Base-by-base conservation (phyloP, 2,113 vertebrate species). In the Chloebia gouldiae region DNA sequence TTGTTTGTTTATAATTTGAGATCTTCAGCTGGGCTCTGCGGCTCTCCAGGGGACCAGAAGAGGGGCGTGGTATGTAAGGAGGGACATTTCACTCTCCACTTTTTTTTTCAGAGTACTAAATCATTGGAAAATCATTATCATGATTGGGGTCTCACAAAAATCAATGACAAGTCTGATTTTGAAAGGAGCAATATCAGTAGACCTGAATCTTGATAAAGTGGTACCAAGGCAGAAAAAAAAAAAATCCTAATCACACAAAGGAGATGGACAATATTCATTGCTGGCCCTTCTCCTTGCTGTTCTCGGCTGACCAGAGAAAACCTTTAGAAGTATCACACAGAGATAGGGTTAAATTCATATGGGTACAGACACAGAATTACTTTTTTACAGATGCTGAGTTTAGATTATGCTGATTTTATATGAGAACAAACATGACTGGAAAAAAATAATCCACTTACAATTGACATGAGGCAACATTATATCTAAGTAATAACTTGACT, bases 1-100 rank as follows among this genome's bases (percentile, higher is more conserved):
- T 60, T 24, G 15, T 47, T 91, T 68, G 33, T 42, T 81, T 69
- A 21, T 1, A 1, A 22, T 83, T 59, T 11, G 40, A 78, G 77
- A 33, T 50, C 20, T 81, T 94, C 66, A 59, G 0, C 23, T 72
- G 53, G 33, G 44, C 66, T 68, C 76, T 80, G 33, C 50, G 77
- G 20, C 23, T 60, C 30, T 64, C 20, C 47, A 54, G 42, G 13
- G 27, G 7, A 79, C 51, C 56, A 78, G 73, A 42, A 65, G 22
- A 59, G 30, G 6, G 17, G 3, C 0, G 4, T 3, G 1, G 40
- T 28, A 13, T 10, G 7, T 56, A 37, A 86, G 47, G 37, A 83
- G n/a, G 9, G 5, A 9, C 0, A 2, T 81, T 69, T 24, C 49
- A 65, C 54, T 44, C 9, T 76, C 14, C 5, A 35, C 3, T 24